Base-by-base conservation (phyloP, 2,113 vertebrate genomes). In the Carlito syrichta region DNA sequence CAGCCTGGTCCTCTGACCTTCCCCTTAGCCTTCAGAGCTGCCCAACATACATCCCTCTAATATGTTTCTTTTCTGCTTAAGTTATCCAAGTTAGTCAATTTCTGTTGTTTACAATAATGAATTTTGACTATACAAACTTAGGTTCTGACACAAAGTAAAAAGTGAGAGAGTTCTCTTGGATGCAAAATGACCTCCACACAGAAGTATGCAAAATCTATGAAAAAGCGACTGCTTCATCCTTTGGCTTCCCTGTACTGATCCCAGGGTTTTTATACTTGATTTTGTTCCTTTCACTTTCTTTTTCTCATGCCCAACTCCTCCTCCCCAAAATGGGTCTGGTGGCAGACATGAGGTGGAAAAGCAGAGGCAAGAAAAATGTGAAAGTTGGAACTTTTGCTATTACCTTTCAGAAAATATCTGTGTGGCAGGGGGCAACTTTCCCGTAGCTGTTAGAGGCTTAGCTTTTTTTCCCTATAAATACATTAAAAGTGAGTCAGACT, bases 91-190 rank as follows among this genome's bases (percentile, higher is more conserved):
- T n/a, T n/a, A n/a, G n/a, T 22, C 43, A 5, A 3, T 23, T 14
- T 86, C 83, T 71, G 20, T n/a, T 52, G 4, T 52, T 20, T 30
- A 62, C 54, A 40, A 48, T 30, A 69, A 48, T 3, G 8, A 71
- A 30, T 40, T 35, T 17, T 16, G 14, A 73, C 76, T 35, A 62
- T 23, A 85, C 30, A 86, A 22, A 48, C 38, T 50, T 38, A 14
- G 25, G 52, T 66, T 58, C 77, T 6, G 6, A 79, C 23, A 38
- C 22, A 63, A 56, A 27, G 11, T 40, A 40, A 52, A 68, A 69
- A 1, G 6, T 0, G 0, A 0, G 43, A 78, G 68, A 25, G 2
- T 32, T 74, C 27, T 14, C 35, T 8, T 3, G 2, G 35, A 8
- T 3, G 22, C 48, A 19, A 14, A 52, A 23, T 0, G 50, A 38